Evolutionary conservation across 2,113 vertebrate genomes (phyloP).

Genomic region (Scopus umbretta): DNA sequence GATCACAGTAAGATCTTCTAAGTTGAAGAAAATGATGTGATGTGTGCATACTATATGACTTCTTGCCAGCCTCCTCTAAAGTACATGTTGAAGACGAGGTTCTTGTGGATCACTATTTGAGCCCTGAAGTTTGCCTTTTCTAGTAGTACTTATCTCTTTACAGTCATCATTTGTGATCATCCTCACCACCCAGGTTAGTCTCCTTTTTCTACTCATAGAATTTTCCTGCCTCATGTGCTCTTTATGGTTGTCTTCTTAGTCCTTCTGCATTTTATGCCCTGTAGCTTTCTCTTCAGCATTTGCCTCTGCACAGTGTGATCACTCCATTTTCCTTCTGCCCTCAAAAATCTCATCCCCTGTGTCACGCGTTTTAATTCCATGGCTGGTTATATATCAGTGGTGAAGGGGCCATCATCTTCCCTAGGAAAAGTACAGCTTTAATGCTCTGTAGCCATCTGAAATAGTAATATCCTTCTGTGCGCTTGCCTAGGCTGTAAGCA

Average conservation of each 20-base stretch:
- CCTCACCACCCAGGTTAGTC: background rate
- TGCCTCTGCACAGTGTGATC: background rate
- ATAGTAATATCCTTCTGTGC: background rate
- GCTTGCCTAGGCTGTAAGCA: background rate
- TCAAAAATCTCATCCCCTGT: background rate
- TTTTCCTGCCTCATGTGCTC: background rate
- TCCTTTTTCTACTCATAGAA: background rate
- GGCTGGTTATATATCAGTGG: background rate
- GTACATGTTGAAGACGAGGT: background rate
- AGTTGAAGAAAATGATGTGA: fast-evolving
- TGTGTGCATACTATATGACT: background rate
- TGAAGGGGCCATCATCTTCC: background rate
- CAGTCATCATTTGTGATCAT: background rate
- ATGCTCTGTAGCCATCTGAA: background rate
- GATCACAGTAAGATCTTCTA: background rate
- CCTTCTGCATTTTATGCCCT: background rate
- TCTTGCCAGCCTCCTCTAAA: background rate
- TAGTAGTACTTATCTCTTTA: background rate
- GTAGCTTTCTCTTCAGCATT: background rate
- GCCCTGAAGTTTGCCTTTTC: background rate
- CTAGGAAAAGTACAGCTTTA: background rate
- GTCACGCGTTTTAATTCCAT: background rate
- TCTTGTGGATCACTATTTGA: background rate
- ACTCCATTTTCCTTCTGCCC: background rate
- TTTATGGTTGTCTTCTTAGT: background rate